Evolutionary conservation across 2,888 invertebrate species (phyloP), one percentile per base, ranked within the genome.

Genomic region (Zygothrica quintamaculata): DNA sequence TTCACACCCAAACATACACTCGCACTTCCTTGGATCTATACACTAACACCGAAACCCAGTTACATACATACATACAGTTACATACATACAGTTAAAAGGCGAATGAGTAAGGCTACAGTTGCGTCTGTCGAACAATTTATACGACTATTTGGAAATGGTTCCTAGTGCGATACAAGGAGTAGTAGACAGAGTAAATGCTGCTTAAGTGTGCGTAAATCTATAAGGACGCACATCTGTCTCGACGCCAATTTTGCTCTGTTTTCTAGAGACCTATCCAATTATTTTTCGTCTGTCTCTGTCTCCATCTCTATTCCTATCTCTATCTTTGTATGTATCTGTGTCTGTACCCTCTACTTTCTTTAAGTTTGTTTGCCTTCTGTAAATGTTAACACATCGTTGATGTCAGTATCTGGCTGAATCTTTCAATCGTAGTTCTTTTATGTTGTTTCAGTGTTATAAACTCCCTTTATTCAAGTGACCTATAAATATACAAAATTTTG

Each of bases 201-300:
- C 66, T 62, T 69, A 82, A 75, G 72, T 73, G 79, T 79, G 84
- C 79, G 76, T 79, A 82, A 78, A 78, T 82, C 79, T 65, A 73
- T 65, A 57, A 69, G 69, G 69, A 76, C 61, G 58, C 55, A 47
- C 60, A 65, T 47, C 56, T 48, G 39, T 47, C 55, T 51, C 56
- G 6, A 29, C 34, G 36, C 22, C 16, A 26, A 37, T 29, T 43
- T 7, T 43, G 37, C 29, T 51, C 13, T 22, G 42, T 15, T 50
- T 31, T 7, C 16, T 26, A 47, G 37, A 55, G 44, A 71, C 57
- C 69, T 58, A 65, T 74, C 65, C 53, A 60, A 65, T 64, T 71
- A 78, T 78, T 68, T 65, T 64, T 56, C n/a, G 31, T 52, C 37
- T 56, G 43, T 43, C 39, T 42, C 36, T 43, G 18, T 31, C 37